Percentiles rank a stretch among this genome's conserved stretches.
Conservation (phyloP, 2,888 invertebrate genomes). For the Osmoderma eremita region DNA sequence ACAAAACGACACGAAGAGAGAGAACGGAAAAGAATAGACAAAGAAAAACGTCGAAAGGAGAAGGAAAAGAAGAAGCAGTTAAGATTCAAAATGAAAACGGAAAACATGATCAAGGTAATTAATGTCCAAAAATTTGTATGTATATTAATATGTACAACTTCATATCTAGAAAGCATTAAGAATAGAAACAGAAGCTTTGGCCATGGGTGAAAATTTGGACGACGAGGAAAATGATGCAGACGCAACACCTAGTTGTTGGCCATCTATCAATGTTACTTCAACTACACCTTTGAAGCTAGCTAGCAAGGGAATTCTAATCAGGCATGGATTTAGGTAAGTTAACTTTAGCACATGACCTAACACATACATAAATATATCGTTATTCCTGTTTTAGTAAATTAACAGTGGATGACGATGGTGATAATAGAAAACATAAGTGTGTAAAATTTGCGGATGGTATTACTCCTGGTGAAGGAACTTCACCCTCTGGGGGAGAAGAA, state of each 20-base stretch:
- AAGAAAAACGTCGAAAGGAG: constrained; percentile 59
- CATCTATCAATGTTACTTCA: constrained; percentile 54
- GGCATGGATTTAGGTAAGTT: constrained; percentile 61
- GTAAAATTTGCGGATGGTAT: constrained; percentile 73
- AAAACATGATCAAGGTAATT: constrained; percentile 62
- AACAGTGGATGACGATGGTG: constrained; percentile 42
- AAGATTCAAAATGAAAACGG: constrained; percentile 60
- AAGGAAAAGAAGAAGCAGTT: constrained; percentile 59
- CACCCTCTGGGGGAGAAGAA: constrained; percentile 70
- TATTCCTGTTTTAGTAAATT: constrained; percentile 33
- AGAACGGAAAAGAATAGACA: constrained; percentile 59
- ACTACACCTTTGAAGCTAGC: constrained; percentile 62
- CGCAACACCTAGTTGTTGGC: constrained; percentile 54
- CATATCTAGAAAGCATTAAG: constrained; percentile 39
- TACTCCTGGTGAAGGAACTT: constrained; percentile 69
- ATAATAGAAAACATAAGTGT: constrained; percentile 58
- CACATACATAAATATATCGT: background rate
- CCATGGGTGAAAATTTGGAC: constrained; percentile 48
- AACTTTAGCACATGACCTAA: background rate
- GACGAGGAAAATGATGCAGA: constrained; percentile 48
- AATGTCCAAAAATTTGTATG: background rate
- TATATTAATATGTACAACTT: constrained; percentile 29
- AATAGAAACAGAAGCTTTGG: constrained; percentile 48
- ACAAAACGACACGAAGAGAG: constrained; percentile 59
- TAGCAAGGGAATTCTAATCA: constrained; percentile 68